Base-by-base conservation (phyloP, 2,797 vertebrate genomes). In the Sandelia bainsii region DNA sequence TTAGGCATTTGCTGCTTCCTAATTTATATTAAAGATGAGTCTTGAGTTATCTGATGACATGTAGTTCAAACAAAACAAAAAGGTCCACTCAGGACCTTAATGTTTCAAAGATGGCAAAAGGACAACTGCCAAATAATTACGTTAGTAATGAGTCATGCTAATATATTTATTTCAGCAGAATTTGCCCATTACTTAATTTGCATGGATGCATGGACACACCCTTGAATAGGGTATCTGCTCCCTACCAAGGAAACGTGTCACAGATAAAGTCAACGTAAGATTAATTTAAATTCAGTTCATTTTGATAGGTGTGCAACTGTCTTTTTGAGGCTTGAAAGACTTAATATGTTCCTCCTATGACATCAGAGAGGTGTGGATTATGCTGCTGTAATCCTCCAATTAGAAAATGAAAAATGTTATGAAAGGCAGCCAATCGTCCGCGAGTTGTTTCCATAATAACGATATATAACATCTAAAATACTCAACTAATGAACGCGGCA, bases 201-300 rank as follows among this genome's bases (percentile, higher is more conserved):
- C 37, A 45, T 78, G 48, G 50, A 68, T 42, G 51, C 65, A 62
- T 76, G 82, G 88, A 84, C 87, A 91, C 90, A 90, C 87, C 91
- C 88, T 83, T 73, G 65, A 80, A 81, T 49, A 69, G 70, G 42
- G 58, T 46, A 56, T 52, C 42, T 73, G 48, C 13, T 64, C 63
- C 62, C 16, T 29, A 56, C 58, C 50, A 63, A 44, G 45, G 44
- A 45, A 59, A 12, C 39, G 23, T 19, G 69, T 70, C n/a, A 57
- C 19, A 79, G 81, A 74, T 48, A 72, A 62, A 52, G 79, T 69
- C 76, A 77, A 20, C 39, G 56, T 44, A 3, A 83, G 32, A 68
- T 39, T 54, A 8, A 59, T 46, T 27, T n/a, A 13, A 25, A 44
- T 42, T 40, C 8, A 27, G 34, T 20, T n/a, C 27, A 11, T 44